Evolutionary conservation across 2,888 invertebrate species (phyloP).

Genomic region (Boloria euphrosyne): DNA sequence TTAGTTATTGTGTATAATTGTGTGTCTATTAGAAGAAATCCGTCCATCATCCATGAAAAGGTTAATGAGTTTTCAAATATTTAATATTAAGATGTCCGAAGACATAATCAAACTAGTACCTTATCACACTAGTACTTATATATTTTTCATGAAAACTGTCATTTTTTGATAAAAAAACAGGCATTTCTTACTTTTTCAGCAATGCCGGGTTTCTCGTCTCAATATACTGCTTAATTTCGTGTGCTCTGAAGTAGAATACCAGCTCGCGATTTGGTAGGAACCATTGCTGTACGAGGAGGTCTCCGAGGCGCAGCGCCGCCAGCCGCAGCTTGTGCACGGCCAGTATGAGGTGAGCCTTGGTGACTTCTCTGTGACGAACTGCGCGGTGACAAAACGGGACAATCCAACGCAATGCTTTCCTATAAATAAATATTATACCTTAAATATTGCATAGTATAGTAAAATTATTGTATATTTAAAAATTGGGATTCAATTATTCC

Average conservation of each 20-base stretch:
- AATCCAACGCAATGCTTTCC: constrained; percentile 82
- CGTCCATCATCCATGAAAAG: too few species aligned
- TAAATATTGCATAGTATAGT: neutral
- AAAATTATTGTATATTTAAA: neutral
- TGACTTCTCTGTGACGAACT: constrained; percentile 85
- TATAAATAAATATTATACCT: constrained; percentile 50
- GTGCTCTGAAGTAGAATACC: constrained; percentile 85
- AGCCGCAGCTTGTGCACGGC: constrained; percentile 83
- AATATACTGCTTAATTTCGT: constrained; percentile 84
- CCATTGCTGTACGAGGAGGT: constrained; percentile 83
- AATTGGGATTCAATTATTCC: neutral
- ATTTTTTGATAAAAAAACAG: neutral
- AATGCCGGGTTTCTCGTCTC: constrained; percentile 77
- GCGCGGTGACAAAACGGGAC: constrained; percentile 83
- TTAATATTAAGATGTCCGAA: too few species aligned
- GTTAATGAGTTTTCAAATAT: too few species aligned
- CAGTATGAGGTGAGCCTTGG: constrained; percentile 83
- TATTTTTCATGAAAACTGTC: too few species aligned
- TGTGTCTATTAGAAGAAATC: too few species aligned
- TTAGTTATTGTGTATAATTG: too few species aligned
- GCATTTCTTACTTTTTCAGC: constrained; percentile 82
- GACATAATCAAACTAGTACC: too few species aligned
- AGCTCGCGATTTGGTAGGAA: constrained; percentile 84
- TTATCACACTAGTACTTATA: too few species aligned
- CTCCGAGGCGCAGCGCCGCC: constrained; percentile 81